Evolutionary conservation across 2,888 invertebrate species (phyloP), one percentile per base, ranked within the genome.

Genomic region (Drosophila acutilabella): DNA sequence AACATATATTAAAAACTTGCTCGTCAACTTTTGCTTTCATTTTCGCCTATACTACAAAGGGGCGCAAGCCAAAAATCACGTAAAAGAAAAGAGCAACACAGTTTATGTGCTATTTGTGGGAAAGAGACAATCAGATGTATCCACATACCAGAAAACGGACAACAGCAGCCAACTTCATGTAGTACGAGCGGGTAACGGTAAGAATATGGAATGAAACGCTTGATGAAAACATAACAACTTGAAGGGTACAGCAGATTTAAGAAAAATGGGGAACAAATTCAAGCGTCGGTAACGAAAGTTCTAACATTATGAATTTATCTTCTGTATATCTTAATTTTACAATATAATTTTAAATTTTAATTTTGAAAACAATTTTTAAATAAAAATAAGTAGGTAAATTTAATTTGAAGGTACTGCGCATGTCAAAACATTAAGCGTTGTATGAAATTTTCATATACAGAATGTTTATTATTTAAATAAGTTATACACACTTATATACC

Each of bases 21-120:
- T 81, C 80, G 80, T 81, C 89, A 88, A 90, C 90, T 90, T 90
- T 91, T 91, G 90, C 90, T 90, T 90, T 90, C 91, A 79, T 88
- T 90, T 79, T 76, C 73, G 61, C 68, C 38, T 74, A 69, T 65
- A 61, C 74, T 57, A 50, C 61, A 77, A 61, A 78, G 82, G 78
- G 67, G 79, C 76, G 71, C 77, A 88, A 82, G 62, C 59, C 64
- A 81, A 79, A 85, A 87, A 85, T 86, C 89, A 88, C 78, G 78
- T 86, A 83, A 83, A 86, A 68, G 71, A 71, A 51, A 83, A 69
- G 79, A 83, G 74, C 11, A 64, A 30, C 50, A 58, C 48, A 76
- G 23, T 47, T n/a, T 13, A 26, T 41, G 20, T 10, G 18, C 18
- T 13, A 51, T 68, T 45, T 40, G 60, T 42, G 36, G 44, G 51